Conservation (phyloP, 1,140 invertebrate species). For the Dreissena polymorpha region DNA sequence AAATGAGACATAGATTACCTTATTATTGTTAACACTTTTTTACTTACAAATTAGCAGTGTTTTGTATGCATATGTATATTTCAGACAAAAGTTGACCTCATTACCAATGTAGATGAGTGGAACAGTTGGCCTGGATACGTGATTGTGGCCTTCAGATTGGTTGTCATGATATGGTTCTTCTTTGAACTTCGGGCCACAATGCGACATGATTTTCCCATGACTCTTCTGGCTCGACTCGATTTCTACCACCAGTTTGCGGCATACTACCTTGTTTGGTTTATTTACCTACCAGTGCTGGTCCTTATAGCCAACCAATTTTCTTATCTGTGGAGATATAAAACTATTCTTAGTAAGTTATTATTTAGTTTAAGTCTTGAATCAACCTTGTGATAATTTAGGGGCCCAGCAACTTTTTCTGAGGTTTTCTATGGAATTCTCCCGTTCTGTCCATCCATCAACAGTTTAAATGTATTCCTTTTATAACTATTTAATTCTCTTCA, state of each 20-base stretch:
- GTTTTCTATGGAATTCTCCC: too few species aligned
- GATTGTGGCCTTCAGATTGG: constrained; percentile 90
- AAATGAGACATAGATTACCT: too few species aligned
- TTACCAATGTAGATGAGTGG: constrained; percentile 97
- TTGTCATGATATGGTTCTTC: constrained; percentile 97
- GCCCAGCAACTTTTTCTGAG: too few species aligned
- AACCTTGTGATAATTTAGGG: too few species aligned
- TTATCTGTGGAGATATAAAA: constrained; percentile 96
- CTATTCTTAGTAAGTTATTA: constrained; percentile 89
- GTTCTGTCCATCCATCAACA: too few species aligned
- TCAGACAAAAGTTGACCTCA: constrained; percentile 96
- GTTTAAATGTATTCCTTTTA: too few species aligned
- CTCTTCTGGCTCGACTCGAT: constrained; percentile 88
- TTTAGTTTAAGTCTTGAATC: background rate
- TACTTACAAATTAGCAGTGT: too few species aligned
- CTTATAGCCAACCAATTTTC: constrained; percentile 96
- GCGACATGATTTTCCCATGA: constrained; percentile 57
- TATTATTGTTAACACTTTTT: too few species aligned
- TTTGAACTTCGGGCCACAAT: constrained; percentile 87
- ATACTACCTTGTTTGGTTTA: constrained; percentile 98
- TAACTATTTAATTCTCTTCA: too few species aligned
- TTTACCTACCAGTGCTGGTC: constrained; percentile 96
- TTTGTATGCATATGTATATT: constrained; percentile 23
- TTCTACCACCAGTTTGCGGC: constrained; percentile 98
- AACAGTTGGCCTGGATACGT: constrained; percentile 98